Conservation (phyloP, 2,113 vertebrate genomes). For the Triplophysa dalaica region DNA sequence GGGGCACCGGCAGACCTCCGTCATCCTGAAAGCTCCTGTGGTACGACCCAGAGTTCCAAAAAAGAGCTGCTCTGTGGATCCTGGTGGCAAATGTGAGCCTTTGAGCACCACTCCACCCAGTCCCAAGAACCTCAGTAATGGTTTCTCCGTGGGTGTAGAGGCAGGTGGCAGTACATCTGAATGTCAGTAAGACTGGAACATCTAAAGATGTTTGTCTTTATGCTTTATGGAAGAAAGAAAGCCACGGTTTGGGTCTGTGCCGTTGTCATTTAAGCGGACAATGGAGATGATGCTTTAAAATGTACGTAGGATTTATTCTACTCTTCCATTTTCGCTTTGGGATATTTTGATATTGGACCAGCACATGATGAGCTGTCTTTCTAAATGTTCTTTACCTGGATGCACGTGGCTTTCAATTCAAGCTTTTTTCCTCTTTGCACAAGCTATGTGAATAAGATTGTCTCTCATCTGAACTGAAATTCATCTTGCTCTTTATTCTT, state of each 20-base stretch:
- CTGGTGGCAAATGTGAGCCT: slow-evolving; percentile 43
- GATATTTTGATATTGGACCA: slow-evolving; percentile 36
- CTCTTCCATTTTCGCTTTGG: slow-evolving; percentile 33
- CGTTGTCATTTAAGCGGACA: slow-evolving; percentile 1
- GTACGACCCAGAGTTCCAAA: slow-evolving; percentile 64
- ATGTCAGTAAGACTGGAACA: slow-evolving; percentile 63
- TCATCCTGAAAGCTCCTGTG: slow-evolving; percentile 62
- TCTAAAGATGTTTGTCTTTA: neutral
- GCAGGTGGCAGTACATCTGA: slow-evolving; percentile 59
- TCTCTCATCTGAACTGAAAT: slow-evolving; percentile 36
- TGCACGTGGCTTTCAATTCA: slow-evolving; percentile 16
- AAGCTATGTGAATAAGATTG: slow-evolving; percentile 47
- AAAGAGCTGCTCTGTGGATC: slow-evolving; percentile 69
- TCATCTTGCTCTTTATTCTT: slow-evolving; percentile 23
- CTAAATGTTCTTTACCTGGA: slow-evolving; percentile 11
- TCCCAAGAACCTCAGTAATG: slow-evolving; percentile 73
- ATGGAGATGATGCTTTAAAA: slow-evolving; percentile 4
- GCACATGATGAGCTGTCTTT: neutral
- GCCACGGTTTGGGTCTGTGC: neutral
- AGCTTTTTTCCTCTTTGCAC: slow-evolving; percentile 37
- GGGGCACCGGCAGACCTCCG: slow-evolving; percentile 63
- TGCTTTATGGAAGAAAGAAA: slow-evolving; percentile 3
- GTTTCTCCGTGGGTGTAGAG: slow-evolving; percentile 64
- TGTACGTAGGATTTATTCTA: slow-evolving; percentile 16
- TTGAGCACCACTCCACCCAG: slow-evolving; percentile 57